A percentile compares a stretch with the other conserved stretches of the same genome.
These are phyloP conservation scores for Paralichthys olivaceus DNA, from an alignment of 2,113 vertebrate species.

Conservation along the genomic window DNA sequence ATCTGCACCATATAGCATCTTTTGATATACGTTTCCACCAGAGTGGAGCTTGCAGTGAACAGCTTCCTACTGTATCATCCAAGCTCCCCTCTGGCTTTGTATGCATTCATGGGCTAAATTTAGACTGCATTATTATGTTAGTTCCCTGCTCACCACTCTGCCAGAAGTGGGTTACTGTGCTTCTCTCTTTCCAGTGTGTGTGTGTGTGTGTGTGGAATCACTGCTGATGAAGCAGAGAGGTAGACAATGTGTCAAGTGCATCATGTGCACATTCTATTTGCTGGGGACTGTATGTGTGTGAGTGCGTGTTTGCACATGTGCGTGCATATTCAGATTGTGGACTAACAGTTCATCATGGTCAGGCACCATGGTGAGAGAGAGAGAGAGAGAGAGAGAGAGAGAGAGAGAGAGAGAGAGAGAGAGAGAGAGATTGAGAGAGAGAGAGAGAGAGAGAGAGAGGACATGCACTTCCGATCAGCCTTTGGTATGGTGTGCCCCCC, in stretches of 20 bases:
- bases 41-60: constrained; percentile 35
- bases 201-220: constrained; percentile 30
- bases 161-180: constrained; percentile 81
- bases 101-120: constrained; percentile 71
- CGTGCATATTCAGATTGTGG: constrained; percentile 41
- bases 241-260: constrained; percentile 67
- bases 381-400: neutral
- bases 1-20: constrained; percentile 15
- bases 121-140: constrained; percentile 76
- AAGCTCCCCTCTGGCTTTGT: constrained; percentile 56
- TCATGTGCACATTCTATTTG: constrained; percentile 60
- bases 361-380: constrained; percentile 35
- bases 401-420: neutral
- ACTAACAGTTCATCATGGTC: constrained; percentile 59
- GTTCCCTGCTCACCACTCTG: constrained; percentile 44
- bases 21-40: constrained; percentile 20
- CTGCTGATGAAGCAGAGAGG: constrained; percentile 71
- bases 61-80: constrained; percentile 44
- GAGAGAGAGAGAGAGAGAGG: neutral
- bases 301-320: neutral
- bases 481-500: constrained; percentile 65
- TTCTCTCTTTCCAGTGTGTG: constrained; percentile 46
- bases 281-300: constrained; percentile 27
- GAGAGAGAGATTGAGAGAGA: no score
- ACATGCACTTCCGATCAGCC: neutral